Conservation (phyloP, 2,888 invertebrate species). For the Cryptocheilus praepositus region DNA sequence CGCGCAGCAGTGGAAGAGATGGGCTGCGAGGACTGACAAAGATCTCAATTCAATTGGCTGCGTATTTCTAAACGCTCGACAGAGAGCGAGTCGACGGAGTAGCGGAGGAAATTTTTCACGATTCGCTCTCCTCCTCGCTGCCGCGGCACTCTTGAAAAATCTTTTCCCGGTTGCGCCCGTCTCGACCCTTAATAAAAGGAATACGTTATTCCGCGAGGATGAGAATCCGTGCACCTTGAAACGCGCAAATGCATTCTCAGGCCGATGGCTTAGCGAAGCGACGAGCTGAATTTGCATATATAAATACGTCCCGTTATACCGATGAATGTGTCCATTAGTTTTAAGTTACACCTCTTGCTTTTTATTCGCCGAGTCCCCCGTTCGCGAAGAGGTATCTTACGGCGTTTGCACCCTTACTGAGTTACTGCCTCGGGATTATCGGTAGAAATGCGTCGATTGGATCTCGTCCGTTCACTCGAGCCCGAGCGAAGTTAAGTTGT, state of each 20-base stretch:
- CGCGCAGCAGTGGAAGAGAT: not conserved
- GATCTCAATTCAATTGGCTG: not conserved
- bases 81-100: not conserved
- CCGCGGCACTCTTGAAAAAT: slow-evolving; percentile 5
- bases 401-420: no score
- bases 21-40: not conserved
- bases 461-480: no score
- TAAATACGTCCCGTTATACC: no score
- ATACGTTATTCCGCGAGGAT: slow-evolving; percentile 16
- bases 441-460: no score
- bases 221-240: not conserved
- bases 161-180: not conserved
- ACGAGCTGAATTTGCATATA: not conserved
- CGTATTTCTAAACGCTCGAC: not conserved
- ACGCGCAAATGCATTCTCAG: slow-evolving; percentile 23
- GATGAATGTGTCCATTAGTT: no score
- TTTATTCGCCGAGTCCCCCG: no score
- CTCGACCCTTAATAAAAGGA: slow-evolving; percentile 18
- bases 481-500: no score
- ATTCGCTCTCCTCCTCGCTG: not conserved
- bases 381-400: no score
- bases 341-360: no score
- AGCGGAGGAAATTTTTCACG: not conserved
- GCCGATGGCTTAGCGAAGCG: slow-evolving; percentile 10
- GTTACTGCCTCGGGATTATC: no score